Base-by-base conservation (phyloP, 1,140 invertebrate genomes). In the Cyclina sinensis region DNA sequence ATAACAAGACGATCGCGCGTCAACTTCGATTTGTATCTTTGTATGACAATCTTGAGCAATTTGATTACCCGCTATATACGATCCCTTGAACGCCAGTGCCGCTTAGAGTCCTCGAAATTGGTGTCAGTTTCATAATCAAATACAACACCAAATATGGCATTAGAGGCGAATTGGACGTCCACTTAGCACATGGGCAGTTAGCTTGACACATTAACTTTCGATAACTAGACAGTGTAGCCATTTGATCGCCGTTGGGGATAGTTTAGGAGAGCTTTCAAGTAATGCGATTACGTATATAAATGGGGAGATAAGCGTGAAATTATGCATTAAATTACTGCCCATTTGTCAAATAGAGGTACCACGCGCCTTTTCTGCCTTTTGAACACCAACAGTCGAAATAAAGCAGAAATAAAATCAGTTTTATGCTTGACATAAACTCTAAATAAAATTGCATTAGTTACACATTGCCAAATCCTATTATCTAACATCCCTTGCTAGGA, bases 191-290 rank as follows among this genome's bases (percentile, higher is more conserved):
- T 80, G 85, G 59, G 9, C 76, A 65, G 80, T 87, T 70, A 59
- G 59, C 43, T 87, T 87, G 85, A 87, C 85, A 87, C 85, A 87
- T 87, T 87, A 87, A 79, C 74, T 80, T 79, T 46, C 35, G 70
- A 39, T 87, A 79, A 87, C 85, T 54, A 80, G 74, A 87, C 80
- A 35, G 16, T 30, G 21, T 76, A 27, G 74, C 43, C 57, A 87
- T 78, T 87, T 79, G 74, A 87, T 79, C 85, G 74, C 48, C 73
- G 51, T 57, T 3, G 35, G 74, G 85, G 39, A 65, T 46, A 32
- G 59, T 54, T 79, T 39, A n/a, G 21, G 21, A 51, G 74, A n/a
- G 2, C 21, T 32, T n/a, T 48, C 18, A n/a, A 16, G 30, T 87
- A 80, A 87, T 51, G 30, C 11, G 76, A 87, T 87, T 87, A 87